Evolutionary conservation across 2,797 vertebrate species (phyloP).

Genomic region (Pitangus sulphuratus): DNA sequence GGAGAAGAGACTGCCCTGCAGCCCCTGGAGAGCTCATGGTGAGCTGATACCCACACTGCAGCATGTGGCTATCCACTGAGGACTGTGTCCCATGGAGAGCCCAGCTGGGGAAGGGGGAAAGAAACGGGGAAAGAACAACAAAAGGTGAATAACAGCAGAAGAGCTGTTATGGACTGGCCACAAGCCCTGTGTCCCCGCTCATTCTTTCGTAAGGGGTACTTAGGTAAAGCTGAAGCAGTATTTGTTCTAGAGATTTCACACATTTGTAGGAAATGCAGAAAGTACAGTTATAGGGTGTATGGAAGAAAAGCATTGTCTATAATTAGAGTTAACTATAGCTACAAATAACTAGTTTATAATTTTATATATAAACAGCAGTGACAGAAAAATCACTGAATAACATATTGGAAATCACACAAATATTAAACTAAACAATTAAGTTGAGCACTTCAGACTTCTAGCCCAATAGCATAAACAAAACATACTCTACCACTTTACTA

Average conservation of each 20-base stretch:
- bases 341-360: neutral
- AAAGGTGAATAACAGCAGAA: neutral
- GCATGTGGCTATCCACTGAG: neutral
- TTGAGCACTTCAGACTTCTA: neutral
- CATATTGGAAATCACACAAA: neutral
- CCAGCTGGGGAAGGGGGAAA: neutral
- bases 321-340: neutral
- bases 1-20: neutral
- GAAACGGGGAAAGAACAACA: neutral
- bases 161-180: neutral
- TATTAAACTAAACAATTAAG: neutral
- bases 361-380: neutral
- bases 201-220: neutral
- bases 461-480: neutral
- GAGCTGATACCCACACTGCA: neutral
- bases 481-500: neutral
- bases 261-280: neutral
- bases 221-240: neutral
- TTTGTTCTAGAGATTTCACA: neutral
- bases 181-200: accelerated
- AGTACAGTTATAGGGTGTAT: neutral
- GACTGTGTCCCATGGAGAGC: neutral
- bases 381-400: neutral
- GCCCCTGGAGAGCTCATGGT: accelerated
- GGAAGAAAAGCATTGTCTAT: neutral